Evolutionary conservation across 2,797 vertebrate species (phyloP).

Genomic region (Sandelia bainsii): DNA sequence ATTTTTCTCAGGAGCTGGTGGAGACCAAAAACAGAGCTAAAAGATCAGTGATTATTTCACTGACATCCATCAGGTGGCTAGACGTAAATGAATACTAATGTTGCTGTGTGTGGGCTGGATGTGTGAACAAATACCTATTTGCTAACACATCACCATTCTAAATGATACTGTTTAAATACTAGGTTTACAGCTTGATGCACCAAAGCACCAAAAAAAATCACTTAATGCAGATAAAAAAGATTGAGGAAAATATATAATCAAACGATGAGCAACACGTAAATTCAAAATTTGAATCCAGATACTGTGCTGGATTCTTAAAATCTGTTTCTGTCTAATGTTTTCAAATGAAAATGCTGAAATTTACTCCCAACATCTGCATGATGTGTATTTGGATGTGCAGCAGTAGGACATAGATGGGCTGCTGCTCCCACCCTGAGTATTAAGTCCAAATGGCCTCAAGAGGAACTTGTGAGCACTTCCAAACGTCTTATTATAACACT

Average conservation of each 20-base stretch:
- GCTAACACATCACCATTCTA: neutral
- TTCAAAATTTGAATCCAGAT: neutral
- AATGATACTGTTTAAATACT: neutral
- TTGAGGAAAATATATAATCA: neutral
- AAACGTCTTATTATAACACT: slow-evolving; percentile 48
- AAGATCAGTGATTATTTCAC: neutral
- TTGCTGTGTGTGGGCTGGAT: neutral
- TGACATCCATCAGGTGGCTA: neutral
- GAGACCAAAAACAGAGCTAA: too few relatives aligned
- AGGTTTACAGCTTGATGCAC: neutral
- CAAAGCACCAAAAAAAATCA: neutral
- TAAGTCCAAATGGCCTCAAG: slow-evolving; percentile 18
- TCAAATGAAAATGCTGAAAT: slow-evolving; percentile 20
- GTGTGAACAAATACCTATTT: neutral
- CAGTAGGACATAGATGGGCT: slow-evolving; percentile 33
- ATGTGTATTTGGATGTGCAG: slow-evolving; percentile 40
- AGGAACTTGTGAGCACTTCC: slow-evolving; percentile 51
- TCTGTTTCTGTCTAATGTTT: neutral
- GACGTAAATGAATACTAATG: neutral
- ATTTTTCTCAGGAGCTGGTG: neutral
- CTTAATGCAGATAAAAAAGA: neutral
- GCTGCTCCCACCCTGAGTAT: slow-evolving; percentile 30
- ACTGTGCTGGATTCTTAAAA: neutral
- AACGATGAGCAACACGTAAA: neutral
- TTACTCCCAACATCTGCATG: slow-evolving; percentile 10